These are phyloP conservation scores for Achatina immaculata DNA, from an alignment of 1,140 invertebrate species.

Conservation along the genomic window DNA sequence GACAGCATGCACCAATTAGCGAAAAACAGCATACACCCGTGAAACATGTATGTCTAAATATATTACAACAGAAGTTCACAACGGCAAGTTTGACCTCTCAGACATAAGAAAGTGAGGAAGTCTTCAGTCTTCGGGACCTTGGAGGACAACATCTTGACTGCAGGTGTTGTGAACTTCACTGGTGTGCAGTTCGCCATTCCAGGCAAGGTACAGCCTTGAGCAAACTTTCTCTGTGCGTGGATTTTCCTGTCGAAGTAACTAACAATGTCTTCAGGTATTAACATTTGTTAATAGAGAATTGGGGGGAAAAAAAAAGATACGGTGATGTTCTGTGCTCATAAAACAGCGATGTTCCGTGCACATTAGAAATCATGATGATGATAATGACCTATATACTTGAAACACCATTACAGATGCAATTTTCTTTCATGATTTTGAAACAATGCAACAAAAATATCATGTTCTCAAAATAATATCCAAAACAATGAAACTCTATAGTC, in stretches of 20 bases:
- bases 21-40: background rate
- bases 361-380: too few species aligned
- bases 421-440: too few species aligned
- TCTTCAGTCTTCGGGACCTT: constrained; percentile 85
- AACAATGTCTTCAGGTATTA: constrained; percentile 33
- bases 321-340: too few species aligned
- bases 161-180: constrained; percentile 72
- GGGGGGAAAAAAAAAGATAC: background rate
- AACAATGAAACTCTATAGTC: too few species aligned
- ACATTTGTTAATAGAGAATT: background rate
- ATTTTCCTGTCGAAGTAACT: constrained; percentile 71
- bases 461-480: too few species aligned
- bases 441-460: too few species aligned
- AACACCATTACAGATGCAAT: too few species aligned
- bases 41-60: too few species aligned
- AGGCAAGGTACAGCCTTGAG: constrained; percentile 80
- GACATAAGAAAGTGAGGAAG: constrained; percentile 90
- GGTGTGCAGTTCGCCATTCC: constrained; percentile 74
- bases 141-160: constrained; percentile 53
- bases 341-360: too few species aligned
- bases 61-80: too few species aligned
- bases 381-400: too few species aligned
- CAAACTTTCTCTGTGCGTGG: constrained; percentile 92
- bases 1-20: background rate
- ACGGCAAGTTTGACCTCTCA: constrained; percentile 77